Evolutionary conservation across 2,797 vertebrate genomes (phyloP).

Genomic region (Graptemys geographica): DNA sequence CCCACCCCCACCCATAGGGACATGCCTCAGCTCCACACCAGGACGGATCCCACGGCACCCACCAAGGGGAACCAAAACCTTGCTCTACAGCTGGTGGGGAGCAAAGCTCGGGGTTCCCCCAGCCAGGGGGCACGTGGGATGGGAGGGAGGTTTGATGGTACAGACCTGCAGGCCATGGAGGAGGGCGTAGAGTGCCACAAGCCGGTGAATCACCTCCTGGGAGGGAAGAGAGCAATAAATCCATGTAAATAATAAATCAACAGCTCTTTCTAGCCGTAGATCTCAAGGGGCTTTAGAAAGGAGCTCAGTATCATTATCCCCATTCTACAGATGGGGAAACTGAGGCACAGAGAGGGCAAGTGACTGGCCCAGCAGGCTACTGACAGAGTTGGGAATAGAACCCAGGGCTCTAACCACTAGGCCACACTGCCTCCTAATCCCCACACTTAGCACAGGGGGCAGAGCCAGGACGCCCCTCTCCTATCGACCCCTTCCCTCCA

Average conservation of each 20-base stretch:
- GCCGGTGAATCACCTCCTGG: conserved; percentile 86
- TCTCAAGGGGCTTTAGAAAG: not conserved
- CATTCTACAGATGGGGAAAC: not conserved
- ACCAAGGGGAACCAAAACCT: not conserved
- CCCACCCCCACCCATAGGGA: not conserved
- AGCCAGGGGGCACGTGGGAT: not conserved
- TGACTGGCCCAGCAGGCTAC: not conserved
- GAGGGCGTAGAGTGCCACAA: conserved; percentile 86
- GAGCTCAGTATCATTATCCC: not conserved
- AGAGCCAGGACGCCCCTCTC: not conserved
- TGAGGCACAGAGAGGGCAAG: rapidly evolving
- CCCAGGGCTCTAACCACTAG: not conserved
- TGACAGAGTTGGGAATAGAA: not conserved
- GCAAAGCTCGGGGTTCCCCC: not conserved
- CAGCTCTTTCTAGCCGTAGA: not conserved
- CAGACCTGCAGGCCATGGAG: conserved; percentile 91
- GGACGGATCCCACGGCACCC: not conserved
- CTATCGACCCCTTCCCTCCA: not conserved
- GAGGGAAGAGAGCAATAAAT: not conserved
- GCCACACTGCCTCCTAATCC: not conserved
- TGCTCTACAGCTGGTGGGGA: not conserved
- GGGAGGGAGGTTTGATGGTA: not conserved
- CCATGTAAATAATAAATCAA: not conserved
- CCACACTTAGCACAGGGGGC: not conserved
- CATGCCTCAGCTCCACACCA: not conserved